A percentile compares a stretch with the other conserved stretches of the same genome.
Evolutionary conservation across 1,140 invertebrate species (phyloP).

Genomic region (Eufriesea mexicana): DNA sequence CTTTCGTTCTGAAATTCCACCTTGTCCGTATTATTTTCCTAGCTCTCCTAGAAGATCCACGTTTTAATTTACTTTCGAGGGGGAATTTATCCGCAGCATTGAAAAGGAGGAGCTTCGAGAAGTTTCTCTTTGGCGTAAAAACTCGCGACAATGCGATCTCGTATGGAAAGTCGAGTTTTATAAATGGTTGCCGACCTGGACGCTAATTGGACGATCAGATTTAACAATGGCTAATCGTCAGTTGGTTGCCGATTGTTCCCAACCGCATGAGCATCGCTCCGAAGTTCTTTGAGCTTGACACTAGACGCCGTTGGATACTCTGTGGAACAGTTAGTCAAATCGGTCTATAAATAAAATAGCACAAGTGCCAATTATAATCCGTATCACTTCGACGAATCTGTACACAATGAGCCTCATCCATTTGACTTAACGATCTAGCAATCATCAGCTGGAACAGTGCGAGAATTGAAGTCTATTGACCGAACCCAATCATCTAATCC

Average conservation of each 20-base stretch:
- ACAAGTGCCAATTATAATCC: background rate
- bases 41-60: background rate
- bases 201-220: background rate
- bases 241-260: no score
- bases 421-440: background rate
- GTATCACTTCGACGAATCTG: background rate
- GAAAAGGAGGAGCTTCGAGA: background rate
- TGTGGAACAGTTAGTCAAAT: background rate
- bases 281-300: background rate
- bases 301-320: background rate
- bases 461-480: background rate
- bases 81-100: background rate
- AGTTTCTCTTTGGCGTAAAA: no score
- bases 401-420: background rate
- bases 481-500: background rate
- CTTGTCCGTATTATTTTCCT: background rate
- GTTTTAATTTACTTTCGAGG: background rate
- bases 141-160: no score
- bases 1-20: background rate
- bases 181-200: background rate
- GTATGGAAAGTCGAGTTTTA: background rate
- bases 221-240: no score
- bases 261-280: background rate
- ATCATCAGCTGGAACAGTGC: background rate
- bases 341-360: background rate